Evolutionary conservation across 2,113 vertebrate genomes (phyloP), one percentile per base, ranked within the genome.

Genomic region (Felis chaus): DNA sequence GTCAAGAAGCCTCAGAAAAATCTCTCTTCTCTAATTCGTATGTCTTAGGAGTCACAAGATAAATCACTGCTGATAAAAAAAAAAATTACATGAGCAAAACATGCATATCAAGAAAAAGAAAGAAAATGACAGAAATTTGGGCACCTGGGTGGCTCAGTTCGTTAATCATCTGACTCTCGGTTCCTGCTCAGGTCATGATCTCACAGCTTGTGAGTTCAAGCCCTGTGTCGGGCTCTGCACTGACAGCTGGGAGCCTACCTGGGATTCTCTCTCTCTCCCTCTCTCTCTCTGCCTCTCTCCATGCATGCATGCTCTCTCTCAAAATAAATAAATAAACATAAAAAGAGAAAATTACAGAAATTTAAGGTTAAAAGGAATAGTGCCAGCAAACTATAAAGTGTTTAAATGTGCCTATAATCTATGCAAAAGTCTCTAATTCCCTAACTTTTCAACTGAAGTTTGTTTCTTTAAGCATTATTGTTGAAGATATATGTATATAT

Each of bases 321-420:
- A 61, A 61, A 61, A 61, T 61, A 61, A 61, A 57, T 76, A 55
- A 89, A 86, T 61, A 61, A 61, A 61, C 57, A 61, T 61, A 61
- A 61, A 61, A 61, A 61, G 21, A 61, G 57, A 61, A 23, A 61
- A 61, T 61, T 61, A 21, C 3, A 88, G 53, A 33, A 76, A 76
- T 69, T 93, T 61, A 83, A 81, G 92, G 25, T 84, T 48, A 89
- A 89, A 80, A 93, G 36, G 69, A 48, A 86, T 92, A 41, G 39
- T 69, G 23, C 5, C 68, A 50, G 41, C 31, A 79, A 61, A 29
- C 3, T 78, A 33, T 65, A 29, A 90, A 83, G 31, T 93, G n/a
- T 61, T 87, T 33, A 85, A 95, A 96, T 86, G 10, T 91, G n/a
- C 45, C 69, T 88, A 50, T 25, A 63, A 87, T 39, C 21, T 55